phyloP scores from a whole-genome alignment of 2,113 vertebrate genomes.

The Ictidomys tridecemlineatus region DNA sequence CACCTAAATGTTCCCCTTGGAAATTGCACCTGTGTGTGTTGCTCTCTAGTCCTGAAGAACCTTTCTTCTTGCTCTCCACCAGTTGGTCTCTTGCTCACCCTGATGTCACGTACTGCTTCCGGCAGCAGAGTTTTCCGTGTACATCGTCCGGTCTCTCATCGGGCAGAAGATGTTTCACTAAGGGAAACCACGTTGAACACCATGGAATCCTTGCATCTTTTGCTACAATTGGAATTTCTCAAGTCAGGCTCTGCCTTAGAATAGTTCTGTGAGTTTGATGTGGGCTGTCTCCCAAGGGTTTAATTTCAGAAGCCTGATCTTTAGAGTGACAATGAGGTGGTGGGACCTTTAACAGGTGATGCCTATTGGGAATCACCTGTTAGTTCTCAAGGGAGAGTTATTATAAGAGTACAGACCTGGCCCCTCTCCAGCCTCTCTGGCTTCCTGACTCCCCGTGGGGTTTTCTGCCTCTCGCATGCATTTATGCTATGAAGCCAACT shows the following conservation, averaged over 20 bases:
- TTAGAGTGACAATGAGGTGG: background rate
- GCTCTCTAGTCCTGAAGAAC: background rate
- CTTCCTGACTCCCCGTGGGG: background rate
- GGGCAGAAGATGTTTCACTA: background rate
- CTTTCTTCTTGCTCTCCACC: background rate
- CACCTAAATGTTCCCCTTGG: constrained; percentile 76
- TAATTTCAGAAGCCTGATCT: background rate
- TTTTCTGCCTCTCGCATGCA: background rate
- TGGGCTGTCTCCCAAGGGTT: background rate
- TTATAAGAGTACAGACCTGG: background rate
- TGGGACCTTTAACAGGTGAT: background rate
- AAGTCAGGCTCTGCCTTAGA: background rate
- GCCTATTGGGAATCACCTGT: background rate
- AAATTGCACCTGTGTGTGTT: constrained; percentile 28
- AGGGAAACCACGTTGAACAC: background rate
- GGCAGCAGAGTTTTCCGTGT: background rate
- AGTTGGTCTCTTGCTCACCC: background rate
- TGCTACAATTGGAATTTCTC: background rate
- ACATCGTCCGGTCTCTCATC: background rate
- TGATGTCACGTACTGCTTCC: background rate
- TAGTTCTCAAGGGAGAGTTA: background rate
- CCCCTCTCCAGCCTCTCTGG: background rate
- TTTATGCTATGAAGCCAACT: background rate
- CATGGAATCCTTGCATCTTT: background rate
- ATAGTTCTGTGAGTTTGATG: background rate